Evolutionary conservation across 2,113 vertebrate genomes (phyloP), one percentile per base, ranked within the genome.

Genomic region (Girardinichthys multiradiatus): DNA sequence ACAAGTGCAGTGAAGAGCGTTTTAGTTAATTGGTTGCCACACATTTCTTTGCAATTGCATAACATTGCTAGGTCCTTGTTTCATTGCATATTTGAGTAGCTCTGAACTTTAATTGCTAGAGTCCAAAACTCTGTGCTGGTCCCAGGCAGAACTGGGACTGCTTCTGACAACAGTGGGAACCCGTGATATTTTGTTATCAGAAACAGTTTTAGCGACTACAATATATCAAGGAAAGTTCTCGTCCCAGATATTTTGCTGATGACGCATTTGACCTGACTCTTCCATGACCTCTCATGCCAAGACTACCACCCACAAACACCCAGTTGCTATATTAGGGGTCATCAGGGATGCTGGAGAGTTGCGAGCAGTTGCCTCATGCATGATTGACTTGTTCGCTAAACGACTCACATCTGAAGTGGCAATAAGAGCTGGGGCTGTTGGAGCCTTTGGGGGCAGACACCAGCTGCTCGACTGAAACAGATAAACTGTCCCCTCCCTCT

Each of bases 361-460:
- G n/a, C 76, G 57, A 70, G 80, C 85, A 90, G 85, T 91, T 88
- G 89, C 84, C 79, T 79, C 39, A 48, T 19, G 30, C 82, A 88
- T 90, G 91, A 92, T 88, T 91, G 90, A 91, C 87, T 92, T 85
- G 88, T 91, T 89, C 86, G 70, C 87, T 87, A 88, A 91, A 92
- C 68, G 81, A 85, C 87, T 84, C 79, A 81, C 78, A 85, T 87
- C 74, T 84, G 76, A 89, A 87, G 87, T 91, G 88, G 86, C 85
- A 84, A 74, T 51, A 29, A 60, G 87, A 76, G 83, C 90, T 79
- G 60, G 69, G 90, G 89, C 79, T 74, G 39, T 79, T 37, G 58
- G 74, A 80, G 73, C 83, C 64, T 86, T 86, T 84, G 82, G 89
- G 89, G 91, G 87, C 79, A 79, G 89, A 86, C 86, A 90, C 87